Base-by-base conservation (phyloP, 1,140 invertebrate species). In the Teleopsis dalmanni region DNA sequence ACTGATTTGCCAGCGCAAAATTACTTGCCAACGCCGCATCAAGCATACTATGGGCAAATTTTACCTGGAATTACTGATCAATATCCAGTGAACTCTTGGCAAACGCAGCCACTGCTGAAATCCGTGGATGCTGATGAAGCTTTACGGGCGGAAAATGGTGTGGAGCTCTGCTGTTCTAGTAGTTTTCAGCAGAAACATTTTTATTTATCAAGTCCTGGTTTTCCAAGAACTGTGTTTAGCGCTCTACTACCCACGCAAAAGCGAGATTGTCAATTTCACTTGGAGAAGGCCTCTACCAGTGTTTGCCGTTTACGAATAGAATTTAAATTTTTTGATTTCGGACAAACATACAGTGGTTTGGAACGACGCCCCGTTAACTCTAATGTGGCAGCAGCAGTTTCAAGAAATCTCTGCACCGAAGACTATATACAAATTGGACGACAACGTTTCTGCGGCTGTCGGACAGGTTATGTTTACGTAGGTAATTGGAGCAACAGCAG, bases 341-440 rank as follows among this genome's bases (percentile, higher is more conserved):
- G 78, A 0, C 48, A 50, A 16, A 52, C 29, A 5, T 52, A 35
- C 19, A 26, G n/a, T 9, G 45, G 38, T 11, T 27, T 35, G 1
- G 40, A 45, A 8, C 21, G 13, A 1, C 7, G 13, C 3, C 7
- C 16, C 11, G 50, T 38, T 7, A 73, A 23, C 38, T 25, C 31
- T 16, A 45, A 43, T 13, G 21, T 36, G 3, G 48, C 37, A 3
- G 48, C 48, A 10, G 14, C 26, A 3, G 47, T 22, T 2, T 27
- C 25, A 6, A 41, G 22, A 47, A 51, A 52, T 11, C 63, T 52
- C 23, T 80, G 79, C 37, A 51, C 42, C 1, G 62, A 73, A 4
- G 76, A 77, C 13, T 76, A 71, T 47, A 42, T 81, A 3, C 73
- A 79, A 55, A 57, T 81, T 3, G 77, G 79, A 50, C 77, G 75